Percentiles rank a stretch among this genome's conserved stretches.
Evolutionary conservation across 1,140 invertebrate genomes (phyloP).

Genomic region (Drosophila prosaltans): DNA sequence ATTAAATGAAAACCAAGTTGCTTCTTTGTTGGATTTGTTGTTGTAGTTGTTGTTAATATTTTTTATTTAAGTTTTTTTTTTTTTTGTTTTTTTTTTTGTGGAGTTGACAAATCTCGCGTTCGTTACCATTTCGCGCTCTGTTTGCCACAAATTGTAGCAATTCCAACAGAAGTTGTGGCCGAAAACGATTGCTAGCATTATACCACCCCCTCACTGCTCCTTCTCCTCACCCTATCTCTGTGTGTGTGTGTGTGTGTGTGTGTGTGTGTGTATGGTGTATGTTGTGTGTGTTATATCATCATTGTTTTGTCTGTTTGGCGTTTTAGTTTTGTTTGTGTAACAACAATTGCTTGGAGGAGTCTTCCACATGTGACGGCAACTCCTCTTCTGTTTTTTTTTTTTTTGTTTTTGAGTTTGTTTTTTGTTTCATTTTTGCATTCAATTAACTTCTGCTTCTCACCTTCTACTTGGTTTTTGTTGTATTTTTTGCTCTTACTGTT

Average conservation of each 20-base stretch:
- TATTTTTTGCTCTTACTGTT: conserved; percentile 23
- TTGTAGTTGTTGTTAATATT: conserved; percentile 45
- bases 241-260: neutral
- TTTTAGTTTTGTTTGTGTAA: conserved; percentile 34
- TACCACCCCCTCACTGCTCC: conserved; percentile 16
- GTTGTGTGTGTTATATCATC: conserved; percentile 51
- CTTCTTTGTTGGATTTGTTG: neutral
- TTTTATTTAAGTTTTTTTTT: no score
- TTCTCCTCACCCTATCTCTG: neutral
- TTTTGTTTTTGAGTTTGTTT: neutral
- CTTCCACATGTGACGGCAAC: conserved; percentile 59
- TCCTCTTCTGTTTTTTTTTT: conserved; percentile 35
- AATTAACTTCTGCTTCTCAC: conserved; percentile 76
- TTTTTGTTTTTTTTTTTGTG: conserved; percentile 6
- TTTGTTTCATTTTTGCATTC: conserved; percentile 58
- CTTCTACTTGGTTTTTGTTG: conserved; percentile 36
- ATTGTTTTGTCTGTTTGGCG: conserved; percentile 35
- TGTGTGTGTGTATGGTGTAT: conserved; percentile 23
- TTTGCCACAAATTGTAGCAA: conserved; percentile 76
- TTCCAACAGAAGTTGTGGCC: conserved; percentile 43
- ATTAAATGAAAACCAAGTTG: conserved; percentile 63
- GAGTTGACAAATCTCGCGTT: conserved; percentile 71
- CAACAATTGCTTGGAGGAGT: conserved; percentile 37
- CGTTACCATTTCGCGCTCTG: conserved; percentile 76
- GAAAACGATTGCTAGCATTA: conserved; percentile 36